A percentile compares a stretch with the other conserved stretches of the same genome.
Evolutionary conservation across 2,888 invertebrate genomes (phyloP).

Genomic region (Bellardia pandia): DNA sequence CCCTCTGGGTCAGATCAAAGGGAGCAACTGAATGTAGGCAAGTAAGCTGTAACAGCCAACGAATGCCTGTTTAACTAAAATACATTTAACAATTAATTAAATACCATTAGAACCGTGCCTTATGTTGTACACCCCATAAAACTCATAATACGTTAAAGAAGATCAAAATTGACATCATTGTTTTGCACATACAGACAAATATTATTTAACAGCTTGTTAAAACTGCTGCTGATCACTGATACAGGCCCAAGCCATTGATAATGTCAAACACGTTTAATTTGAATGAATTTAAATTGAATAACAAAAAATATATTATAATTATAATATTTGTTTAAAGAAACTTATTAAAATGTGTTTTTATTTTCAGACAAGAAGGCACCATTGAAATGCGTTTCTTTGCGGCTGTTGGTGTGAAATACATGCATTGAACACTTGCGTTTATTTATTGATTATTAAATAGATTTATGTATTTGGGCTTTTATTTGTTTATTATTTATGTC

Average conservation of each 20-base stretch:
- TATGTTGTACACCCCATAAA: neutral
- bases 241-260: slow-evolving; percentile 4
- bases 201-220: neutral
- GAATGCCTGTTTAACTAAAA: too few species aligned
- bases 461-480: neutral
- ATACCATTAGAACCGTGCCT: neutral
- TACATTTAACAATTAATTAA: too few species aligned
- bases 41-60: too few species aligned
- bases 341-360: neutral
- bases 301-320: neutral
- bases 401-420: neutral
- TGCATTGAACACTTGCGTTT: neutral
- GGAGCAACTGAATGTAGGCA: too few species aligned
- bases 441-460: neutral
- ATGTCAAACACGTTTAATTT: slow-evolving; percentile 15
- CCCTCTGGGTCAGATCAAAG: too few species aligned
- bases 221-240: neutral
- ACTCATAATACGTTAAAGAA: neutral
- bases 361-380: slow-evolving; percentile 22
- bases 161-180: neutral
- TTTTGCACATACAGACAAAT: neutral
- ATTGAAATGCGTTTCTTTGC: neutral
- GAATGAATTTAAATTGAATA: slow-evolving; percentile 3
- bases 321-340: neutral
- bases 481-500: neutral